Evolutionary conservation across 2,113 vertebrate genomes (phyloP), one percentile per base, ranked within the genome.

Genomic region (Zapornia atra): DNA sequence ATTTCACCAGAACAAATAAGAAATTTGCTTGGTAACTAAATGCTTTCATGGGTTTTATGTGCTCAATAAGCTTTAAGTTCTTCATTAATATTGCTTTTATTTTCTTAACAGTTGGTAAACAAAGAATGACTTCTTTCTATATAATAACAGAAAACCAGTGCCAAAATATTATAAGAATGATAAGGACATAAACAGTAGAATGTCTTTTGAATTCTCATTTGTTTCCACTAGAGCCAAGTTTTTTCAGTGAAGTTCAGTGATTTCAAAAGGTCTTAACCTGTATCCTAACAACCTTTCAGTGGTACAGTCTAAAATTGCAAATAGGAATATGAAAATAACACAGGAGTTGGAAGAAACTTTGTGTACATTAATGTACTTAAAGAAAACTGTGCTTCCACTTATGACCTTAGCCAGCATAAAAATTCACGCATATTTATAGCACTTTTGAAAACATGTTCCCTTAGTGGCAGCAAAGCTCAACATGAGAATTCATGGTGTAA

Each of bases 381-480:
- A 83, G 68, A 65, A 96, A 88, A 38, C 10, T 54, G 2, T 78
- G 21, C 12, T 88, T 94, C 70, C 50, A 25, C 71, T 82, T 80
- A 63, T 69, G 84, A 96, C 71, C 71, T 90, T 66, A 96, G 54
- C 44, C 53, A 90, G 72, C 34, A 88, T 50, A 90, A 92, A 95
- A 94, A 82, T 44, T 78, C 53, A 57, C 91, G 48, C 77, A 60
- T 75, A 92, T 94, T 95, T 95, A 80, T 94, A 88, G 61, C 16
- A 69, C 15, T 77, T 92, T 31, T 44, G 51, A 73, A 93, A 40
- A 3, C 17, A n/a, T 0, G 1, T 75, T 12, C 65, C 51, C 17
- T 61, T 61, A 82, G 65, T 5, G 4, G 51, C 38, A 94, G 68
- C 12, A 80, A 82, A 69, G 38, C 82, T 96, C 79, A 88, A 11